A percentile compares a stretch with the other conserved stretches of the same genome.
These are phyloP conservation scores for Laticauda colubrina DNA, from an alignment of 2,113 vertebrate species.

Conservation along the genomic window DNA sequence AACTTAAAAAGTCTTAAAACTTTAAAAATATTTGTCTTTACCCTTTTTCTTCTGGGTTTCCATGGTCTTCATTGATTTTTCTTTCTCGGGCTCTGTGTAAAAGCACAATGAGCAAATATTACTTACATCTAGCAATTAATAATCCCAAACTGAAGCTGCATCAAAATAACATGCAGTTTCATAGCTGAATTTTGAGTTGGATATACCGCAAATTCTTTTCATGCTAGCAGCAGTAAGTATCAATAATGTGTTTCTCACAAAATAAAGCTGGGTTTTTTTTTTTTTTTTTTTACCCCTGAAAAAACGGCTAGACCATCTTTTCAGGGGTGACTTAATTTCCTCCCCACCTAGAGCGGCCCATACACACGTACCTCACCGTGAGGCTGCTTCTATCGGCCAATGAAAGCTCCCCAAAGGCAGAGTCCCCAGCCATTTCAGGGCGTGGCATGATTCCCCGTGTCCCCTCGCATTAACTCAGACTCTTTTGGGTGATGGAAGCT, in stretches of 20 bases:
- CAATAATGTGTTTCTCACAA: background rate
- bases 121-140: conserved; percentile 17
- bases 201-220: background rate
- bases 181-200: background rate
- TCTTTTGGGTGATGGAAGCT: no score
- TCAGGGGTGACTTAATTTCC: no score
- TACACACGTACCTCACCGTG: no score
- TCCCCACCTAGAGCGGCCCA: no score
- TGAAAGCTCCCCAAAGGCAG: no score
- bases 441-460: no score
- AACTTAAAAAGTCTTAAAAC: background rate
- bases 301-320: no score
- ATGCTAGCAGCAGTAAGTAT: background rate
- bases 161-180: background rate
- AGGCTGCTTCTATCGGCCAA: no score
- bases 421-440: no score
- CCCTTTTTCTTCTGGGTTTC: conserved; percentile 63
- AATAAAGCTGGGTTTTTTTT: no score
- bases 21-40: conserved; percentile 31
- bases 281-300: no score
- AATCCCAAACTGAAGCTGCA: background rate
- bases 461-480: no score
- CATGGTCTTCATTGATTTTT: conserved; percentile 60
- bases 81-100: conserved; percentile 65
- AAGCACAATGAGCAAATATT: background rate